These are phyloP conservation scores for Orchestia grillus DNA, from an alignment of 1,140 invertebrate genomes.

Conservation along the genomic window DNA sequence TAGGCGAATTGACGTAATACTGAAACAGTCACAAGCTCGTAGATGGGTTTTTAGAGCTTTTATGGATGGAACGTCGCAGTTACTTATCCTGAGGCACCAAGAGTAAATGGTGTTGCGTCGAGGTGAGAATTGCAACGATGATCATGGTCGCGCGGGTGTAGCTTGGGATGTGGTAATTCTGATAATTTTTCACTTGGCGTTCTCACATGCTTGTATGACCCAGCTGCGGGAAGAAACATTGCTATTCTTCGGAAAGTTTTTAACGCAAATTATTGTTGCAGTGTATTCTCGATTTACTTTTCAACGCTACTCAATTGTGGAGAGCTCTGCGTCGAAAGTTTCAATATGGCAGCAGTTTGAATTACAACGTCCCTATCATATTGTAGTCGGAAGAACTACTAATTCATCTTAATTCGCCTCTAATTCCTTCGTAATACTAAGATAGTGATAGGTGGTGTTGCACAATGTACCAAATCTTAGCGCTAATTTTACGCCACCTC, in stretches of 20 bases:
- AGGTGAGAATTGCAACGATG: neutral
- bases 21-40: neutral
- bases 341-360: neutral
- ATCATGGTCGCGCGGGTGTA: neutral
- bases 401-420: neutral
- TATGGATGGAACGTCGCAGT: neutral
- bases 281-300: neutral
- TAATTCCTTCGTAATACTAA: neutral
- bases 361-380: neutral
- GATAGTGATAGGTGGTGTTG: constrained; percentile 34
- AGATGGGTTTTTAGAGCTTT: neutral
- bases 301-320: neutral
- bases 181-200: neutral
- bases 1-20: neutral
- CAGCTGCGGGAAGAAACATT: neutral
- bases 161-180: neutral
- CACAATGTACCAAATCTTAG: constrained; percentile 56
- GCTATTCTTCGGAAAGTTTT: neutral
- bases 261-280: neutral
- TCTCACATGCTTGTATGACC: neutral
- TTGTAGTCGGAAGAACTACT: neutral
- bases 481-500: constrained; percentile 17
- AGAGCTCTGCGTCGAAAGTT: neutral
- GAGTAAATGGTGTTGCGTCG: neutral
- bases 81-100: neutral